phyloP scores from a whole-genome alignment of 2,113 vertebrate genomes.

The Canis aureus region DNA sequence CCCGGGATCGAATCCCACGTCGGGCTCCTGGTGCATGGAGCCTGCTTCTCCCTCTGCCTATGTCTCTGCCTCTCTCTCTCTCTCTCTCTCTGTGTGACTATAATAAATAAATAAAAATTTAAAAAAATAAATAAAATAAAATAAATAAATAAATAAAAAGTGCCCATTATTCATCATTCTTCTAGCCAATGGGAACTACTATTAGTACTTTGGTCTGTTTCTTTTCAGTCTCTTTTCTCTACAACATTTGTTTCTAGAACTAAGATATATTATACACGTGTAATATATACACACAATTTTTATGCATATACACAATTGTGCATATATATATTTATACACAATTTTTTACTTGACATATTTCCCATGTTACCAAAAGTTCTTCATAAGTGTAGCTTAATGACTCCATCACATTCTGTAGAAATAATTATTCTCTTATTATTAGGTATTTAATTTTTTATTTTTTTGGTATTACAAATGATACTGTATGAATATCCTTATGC shows the following conservation, averaged over 20 bases:
- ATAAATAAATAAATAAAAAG: not conserved
- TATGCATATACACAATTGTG: not conserved
- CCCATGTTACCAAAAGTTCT: not conserved
- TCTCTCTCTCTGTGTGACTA: too few species aligned
- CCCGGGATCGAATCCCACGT: too few species aligned
- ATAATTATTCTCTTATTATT: not conserved
- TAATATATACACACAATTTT: not conserved
- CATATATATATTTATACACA: not conserved
- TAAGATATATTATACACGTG: not conserved
- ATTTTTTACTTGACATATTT: not conserved
- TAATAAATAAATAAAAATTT: too few species aligned
- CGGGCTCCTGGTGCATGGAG: too few species aligned
- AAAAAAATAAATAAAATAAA: too few species aligned
- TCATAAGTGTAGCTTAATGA: not conserved
- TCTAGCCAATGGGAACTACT: not conserved
- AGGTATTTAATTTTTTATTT: not conserved
- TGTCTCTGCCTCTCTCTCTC: too few species aligned
- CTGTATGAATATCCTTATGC: not conserved
- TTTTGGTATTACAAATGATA: conserved; percentile 2
- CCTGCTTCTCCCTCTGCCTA: too few species aligned
- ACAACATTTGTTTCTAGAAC: not conserved
- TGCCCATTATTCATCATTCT: not conserved
- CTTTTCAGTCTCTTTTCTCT: not conserved
- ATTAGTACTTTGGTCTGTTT: not conserved
- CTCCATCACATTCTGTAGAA: not conserved